Evolutionary conservation across 1,140 invertebrate species (phyloP).

Genomic region (Danaus melanippus): DNA sequence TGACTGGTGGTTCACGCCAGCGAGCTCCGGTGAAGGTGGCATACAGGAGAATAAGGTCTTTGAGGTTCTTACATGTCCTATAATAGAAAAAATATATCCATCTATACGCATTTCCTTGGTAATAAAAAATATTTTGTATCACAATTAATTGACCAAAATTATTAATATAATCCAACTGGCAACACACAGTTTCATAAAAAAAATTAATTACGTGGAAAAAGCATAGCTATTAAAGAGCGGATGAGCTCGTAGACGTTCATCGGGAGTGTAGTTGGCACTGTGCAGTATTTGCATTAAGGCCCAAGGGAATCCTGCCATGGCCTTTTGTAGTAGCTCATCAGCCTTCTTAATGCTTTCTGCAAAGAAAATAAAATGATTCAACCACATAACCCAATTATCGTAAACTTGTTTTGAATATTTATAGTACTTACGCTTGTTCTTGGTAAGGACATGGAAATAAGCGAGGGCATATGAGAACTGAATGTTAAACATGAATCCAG

Average conservation of each 20-base stretch:
- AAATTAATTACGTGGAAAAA: neutral
- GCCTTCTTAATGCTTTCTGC: constrained; percentile 57
- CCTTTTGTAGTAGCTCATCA: constrained; percentile 79
- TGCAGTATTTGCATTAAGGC: constrained; percentile 70
- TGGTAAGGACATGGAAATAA: constrained; percentile 75
- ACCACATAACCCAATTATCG: neutral
- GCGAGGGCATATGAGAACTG: constrained; percentile 86
- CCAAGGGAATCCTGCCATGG: constrained; percentile 88
- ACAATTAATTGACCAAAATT: too few relatives aligned
- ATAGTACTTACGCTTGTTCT: constrained; percentile 30
- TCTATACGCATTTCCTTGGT: too few relatives aligned
- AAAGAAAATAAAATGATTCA: constrained; percentile 10
- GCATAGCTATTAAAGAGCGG: constrained; percentile 14
- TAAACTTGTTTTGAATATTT: too few relatives aligned
- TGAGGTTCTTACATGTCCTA: constrained; percentile 16
- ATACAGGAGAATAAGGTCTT: constrained; percentile 27
- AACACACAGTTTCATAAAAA: too few relatives aligned
- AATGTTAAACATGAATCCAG: constrained; percentile 90
- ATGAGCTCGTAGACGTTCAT: constrained; percentile 9
- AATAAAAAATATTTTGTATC: too few relatives aligned
- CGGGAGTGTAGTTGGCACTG: constrained; percentile 8
- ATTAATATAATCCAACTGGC: too few relatives aligned
- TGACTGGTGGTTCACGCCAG: constrained; percentile 29
- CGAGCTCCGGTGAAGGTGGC: constrained; percentile 23
- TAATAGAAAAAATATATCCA: constrained; percentile 5